Percentiles rank a stretch among this genome's conserved stretches.
phyloP scores from a whole-genome alignment of 2,888 invertebrate species.

The Apotomis turbidana region DNA sequence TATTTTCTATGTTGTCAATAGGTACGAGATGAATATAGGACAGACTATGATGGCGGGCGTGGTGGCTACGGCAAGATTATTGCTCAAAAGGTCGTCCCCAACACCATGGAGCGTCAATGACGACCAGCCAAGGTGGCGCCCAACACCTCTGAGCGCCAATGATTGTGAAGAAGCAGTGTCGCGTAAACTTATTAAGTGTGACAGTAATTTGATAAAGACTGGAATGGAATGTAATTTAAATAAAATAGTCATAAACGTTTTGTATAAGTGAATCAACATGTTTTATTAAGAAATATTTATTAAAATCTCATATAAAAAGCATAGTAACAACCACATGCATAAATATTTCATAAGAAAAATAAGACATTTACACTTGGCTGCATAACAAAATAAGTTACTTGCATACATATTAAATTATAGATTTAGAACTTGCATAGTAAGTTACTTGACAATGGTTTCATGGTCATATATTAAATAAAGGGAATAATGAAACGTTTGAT shows the following conservation, averaged over 20 bases:
- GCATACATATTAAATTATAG: not conserved
- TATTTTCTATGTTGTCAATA: slow-evolving; percentile 61
- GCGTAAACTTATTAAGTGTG: slow-evolving; percentile 43
- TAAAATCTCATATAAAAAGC: slow-evolving; percentile 36
- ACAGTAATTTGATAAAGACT: slow-evolving; percentile 54
- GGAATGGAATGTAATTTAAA: slow-evolving; percentile 35
- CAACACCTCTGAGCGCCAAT: slow-evolving; percentile 82
- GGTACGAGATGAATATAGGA: slow-evolving; percentile 99
- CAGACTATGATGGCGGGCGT: slow-evolving; percentile 97
- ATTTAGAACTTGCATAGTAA: not conserved
- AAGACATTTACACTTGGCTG: not conserved
- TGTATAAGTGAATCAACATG: slow-evolving; percentile 30
- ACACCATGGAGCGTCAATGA: slow-evolving; percentile 80
- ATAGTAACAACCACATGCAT: slow-evolving; percentile 31
- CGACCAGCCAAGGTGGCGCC: slow-evolving; percentile 84
- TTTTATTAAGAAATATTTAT: slow-evolving; percentile 40
- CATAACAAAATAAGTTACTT: not conserved
- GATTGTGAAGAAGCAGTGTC: slow-evolving; percentile 7
- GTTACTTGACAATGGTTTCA: not conserved
- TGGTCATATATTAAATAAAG: not conserved
- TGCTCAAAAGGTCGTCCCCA: slow-evolving; percentile 90
- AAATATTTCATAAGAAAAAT: slow-evolving; percentile 31
- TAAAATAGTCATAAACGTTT: slow-evolving; percentile 24
- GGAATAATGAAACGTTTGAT: not conserved
- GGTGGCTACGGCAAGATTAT: slow-evolving; percentile 99